These are phyloP conservation scores for Phaenicophaeus curvirostris DNA, from an alignment of 2,797 vertebrate genomes.

Conservation along the genomic window DNA sequence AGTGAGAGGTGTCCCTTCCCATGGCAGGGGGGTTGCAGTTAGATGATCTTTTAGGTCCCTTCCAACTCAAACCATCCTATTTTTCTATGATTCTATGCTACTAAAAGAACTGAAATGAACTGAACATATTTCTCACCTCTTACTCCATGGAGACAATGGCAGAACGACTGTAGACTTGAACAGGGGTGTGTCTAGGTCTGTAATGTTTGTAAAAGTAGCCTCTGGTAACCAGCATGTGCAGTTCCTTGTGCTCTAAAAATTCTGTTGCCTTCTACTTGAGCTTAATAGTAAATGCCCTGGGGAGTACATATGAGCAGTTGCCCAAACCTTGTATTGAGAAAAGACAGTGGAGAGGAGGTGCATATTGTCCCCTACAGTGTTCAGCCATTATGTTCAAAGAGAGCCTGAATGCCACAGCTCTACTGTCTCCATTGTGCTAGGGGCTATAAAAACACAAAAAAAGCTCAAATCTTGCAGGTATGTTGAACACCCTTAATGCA, in stretches of 20 bases:
- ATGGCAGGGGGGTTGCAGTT: no score
- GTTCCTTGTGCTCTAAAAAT: not conserved
- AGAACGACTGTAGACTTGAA: not conserved
- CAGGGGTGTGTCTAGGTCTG: not conserved
- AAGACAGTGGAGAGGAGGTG: not conserved
- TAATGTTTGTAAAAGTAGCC: not conserved
- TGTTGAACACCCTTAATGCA: not conserved
- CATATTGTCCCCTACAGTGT: not conserved
- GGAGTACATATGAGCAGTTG: not conserved
- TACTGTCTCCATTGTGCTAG: not conserved
- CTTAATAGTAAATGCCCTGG: not conserved
- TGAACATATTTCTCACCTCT: not conserved
- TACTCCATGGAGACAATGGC: not conserved
- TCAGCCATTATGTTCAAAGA: not conserved
- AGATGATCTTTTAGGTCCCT: no score
- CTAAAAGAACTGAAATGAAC: not conserved
- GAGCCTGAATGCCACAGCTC: not conserved
- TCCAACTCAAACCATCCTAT: no score
- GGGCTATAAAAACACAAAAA: not conserved
- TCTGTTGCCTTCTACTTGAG: not conserved
- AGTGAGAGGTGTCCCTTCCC: no score
- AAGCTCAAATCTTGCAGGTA: not conserved
- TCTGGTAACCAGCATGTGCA: not conserved
- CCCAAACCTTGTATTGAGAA: not conserved
- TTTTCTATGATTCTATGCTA: not conserved